Percentiles rank a stretch among this genome's conserved stretches.
These are phyloP conservation scores for Torymus tubicola DNA, from an alignment of 2,888 invertebrate genomes.

Conservation along the genomic window DNA sequence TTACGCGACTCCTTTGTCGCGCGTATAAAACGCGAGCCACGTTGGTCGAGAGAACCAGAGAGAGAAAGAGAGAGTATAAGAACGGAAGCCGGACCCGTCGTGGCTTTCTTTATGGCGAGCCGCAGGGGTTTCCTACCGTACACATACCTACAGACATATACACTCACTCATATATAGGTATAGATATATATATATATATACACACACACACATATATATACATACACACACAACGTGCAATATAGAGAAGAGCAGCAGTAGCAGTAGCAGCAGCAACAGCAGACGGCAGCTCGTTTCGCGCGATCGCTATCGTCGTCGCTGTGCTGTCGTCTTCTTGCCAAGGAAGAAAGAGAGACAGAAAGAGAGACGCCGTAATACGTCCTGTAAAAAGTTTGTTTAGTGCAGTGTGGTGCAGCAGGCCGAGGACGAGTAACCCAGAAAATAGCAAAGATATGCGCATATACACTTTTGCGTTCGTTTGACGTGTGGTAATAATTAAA, in stretches of 20 bases:
- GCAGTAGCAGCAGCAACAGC: neutral
- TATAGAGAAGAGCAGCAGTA: neutral
- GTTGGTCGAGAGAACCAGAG: no score
- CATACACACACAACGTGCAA: no score
- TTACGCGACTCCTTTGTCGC: constrained; percentile 44
- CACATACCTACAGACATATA: neutral
- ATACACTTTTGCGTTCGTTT: neutral
- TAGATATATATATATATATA: neutral
- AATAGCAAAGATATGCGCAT: neutral
- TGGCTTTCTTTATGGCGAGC: constrained; percentile 54
- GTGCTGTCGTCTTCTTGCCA: no score
- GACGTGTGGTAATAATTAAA: constrained; percentile 12
- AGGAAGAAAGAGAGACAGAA: neutral
- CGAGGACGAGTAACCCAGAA: constrained; percentile 32
- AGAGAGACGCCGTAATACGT: constrained; percentile 18
- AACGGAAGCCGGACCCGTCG: constrained; percentile 58
- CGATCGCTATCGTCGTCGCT: constrained; percentile 29
- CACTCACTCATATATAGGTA: neutral
- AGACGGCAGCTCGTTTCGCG: constrained; percentile 10
- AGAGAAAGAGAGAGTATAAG: neutral
- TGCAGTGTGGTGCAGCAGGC: neutral
- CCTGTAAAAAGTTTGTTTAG: constrained; percentile 48
- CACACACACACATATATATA: no score
- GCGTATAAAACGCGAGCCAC: constrained; percentile 19
- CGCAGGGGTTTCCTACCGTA: constrained; percentile 45